Evolutionary conservation across 1,140 invertebrate genomes (phyloP), one percentile per base, ranked within the genome.

Genomic region (Drosophila leontia): DNA sequence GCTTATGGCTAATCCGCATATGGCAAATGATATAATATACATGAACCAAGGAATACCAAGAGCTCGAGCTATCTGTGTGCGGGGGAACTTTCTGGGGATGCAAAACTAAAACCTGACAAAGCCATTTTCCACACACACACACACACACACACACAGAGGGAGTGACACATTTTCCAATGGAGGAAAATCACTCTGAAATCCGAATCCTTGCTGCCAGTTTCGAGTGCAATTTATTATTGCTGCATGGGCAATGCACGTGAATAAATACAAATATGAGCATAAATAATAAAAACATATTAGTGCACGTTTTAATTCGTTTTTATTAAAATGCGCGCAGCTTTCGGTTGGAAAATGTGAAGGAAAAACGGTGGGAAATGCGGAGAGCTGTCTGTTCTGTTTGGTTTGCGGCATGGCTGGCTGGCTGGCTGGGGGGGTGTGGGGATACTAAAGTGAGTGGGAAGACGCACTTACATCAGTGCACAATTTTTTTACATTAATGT

Each of bases 261-360:
- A 78, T 81, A 78, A 74, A 85, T 48, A 80, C 65, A 75, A 75
- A 80, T 72, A 70, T 51, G 61, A 80, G 53, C 71, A 86, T 86
- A 77, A 86, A 86, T 86, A 86, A 88, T 86, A 88, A 86, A 88
- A 83, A 75, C 84, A 87, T 83, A 87, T 86, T 88, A 86, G 83
- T 88, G 76, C 74, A 80, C 59, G 82, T 80, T 86, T 86, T 86
- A 86, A 88, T 86, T 86, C 80, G 83, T 77, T 86, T 83, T 88
- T 83, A 88, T 86, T 86, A 83, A 86, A 86, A 83, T 61, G 83
- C 80, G 51, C 70, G 65, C 83, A 47, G 53, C 67, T 48, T 39
- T 55, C 4, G 42, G 37, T 13, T 9, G 39, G 51, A 15, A 15
- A 29, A 19, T 9, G 45, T 1, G 15, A 12, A 6, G 23, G 8